Evolutionary conservation across 2,113 vertebrate species (phyloP).

Genomic region (Micronycteris hirsuta): DNA sequence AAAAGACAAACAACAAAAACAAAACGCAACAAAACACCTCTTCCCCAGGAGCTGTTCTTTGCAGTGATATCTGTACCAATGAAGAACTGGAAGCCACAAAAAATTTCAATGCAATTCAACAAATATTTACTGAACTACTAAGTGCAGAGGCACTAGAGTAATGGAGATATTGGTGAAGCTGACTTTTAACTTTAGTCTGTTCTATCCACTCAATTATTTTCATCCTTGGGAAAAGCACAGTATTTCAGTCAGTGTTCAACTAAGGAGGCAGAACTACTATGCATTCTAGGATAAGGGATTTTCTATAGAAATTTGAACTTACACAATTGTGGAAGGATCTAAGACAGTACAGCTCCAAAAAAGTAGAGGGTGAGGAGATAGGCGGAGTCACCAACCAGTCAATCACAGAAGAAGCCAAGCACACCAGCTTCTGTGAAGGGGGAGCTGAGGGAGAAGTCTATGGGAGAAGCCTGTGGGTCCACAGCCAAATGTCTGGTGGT

Average conservation of each 20-base stretch:
- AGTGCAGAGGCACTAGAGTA: neutral
- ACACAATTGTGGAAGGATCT: neutral
- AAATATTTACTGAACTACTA: constrained; percentile 15
- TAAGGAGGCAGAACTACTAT: neutral
- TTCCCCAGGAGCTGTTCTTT: neutral
- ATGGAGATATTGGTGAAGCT: neutral
- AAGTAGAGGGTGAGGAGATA: neutral
- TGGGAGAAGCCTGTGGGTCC: neutral
- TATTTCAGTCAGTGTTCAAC: neutral
- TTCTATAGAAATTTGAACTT: neutral
- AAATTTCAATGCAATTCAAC: neutral
- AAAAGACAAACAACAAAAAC: neutral
- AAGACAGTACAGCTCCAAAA: neutral
- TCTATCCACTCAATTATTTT: neutral
- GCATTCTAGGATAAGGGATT: neutral
- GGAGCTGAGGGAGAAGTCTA: neutral
- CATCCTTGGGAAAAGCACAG: neutral
- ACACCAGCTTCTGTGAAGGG: neutral
- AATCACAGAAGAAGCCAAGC: neutral
- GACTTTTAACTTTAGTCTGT: neutral
- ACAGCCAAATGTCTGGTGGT: neutral
- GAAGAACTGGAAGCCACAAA: constrained; percentile 18
- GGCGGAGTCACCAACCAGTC: neutral
- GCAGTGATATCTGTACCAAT: neutral
- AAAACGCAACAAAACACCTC: neutral